Evolutionary conservation across 2,113 vertebrate genomes (phyloP).

Genomic region (Thomomys bottae): DNA sequence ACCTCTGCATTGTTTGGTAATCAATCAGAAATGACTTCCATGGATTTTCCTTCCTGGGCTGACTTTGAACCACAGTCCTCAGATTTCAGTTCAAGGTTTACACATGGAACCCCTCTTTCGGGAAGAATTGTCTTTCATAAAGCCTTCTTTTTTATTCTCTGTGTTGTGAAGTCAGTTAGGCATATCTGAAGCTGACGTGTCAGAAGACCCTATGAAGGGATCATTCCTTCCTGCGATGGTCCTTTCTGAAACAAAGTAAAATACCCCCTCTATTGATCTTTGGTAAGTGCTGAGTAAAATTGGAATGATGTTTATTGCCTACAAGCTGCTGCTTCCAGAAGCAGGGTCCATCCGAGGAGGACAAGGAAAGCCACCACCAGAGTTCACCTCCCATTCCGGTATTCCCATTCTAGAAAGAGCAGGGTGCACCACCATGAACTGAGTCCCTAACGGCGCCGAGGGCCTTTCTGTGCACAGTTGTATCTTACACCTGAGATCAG

Average conservation of each 20-base stretch:
- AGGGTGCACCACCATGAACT: too few species aligned
- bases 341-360: too few species aligned
- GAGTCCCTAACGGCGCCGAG: too few species aligned
- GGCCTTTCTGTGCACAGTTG: too few species aligned
- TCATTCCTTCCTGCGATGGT: background rate
- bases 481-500: too few species aligned
- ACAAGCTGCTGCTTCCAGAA: background rate
- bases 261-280: background rate
- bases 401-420: too few species aligned
- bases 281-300: background rate
- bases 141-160: background rate
- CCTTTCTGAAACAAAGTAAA: background rate
- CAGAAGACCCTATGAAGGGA: background rate
- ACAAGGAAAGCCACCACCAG: too few species aligned
- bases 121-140: background rate
- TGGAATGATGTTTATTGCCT: background rate
- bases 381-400: too few species aligned
- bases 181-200: background rate
- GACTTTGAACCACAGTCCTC: too few species aligned
- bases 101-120: background rate
- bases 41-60: too few species aligned
- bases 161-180: slow-evolving; percentile 6
- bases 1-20: too few species aligned
- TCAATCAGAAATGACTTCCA: too few species aligned
- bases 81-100: background rate